Percentiles rank a stretch among this genome's conserved stretches.
Evolutionary conservation across 1,140 invertebrate genomes (phyloP).

Genomic region (Heliconius congener): DNA sequence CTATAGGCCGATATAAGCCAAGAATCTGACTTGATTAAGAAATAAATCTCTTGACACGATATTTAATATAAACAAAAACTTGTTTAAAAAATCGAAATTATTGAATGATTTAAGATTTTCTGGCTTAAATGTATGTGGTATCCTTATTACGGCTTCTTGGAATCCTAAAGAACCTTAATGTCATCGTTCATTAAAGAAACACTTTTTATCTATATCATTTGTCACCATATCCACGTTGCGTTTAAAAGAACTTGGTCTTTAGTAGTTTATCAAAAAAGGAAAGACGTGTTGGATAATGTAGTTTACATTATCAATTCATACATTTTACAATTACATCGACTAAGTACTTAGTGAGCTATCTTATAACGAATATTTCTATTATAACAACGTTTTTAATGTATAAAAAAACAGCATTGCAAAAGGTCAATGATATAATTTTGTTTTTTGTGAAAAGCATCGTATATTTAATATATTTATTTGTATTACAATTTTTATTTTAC

Average conservation of each 20-base stretch:
- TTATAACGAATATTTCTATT: too few relatives aligned
- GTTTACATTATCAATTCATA: not conserved
- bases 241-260: not conserved
- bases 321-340: too few relatives aligned
- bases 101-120: not conserved
- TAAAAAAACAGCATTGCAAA: too few relatives aligned
- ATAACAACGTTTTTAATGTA: too few relatives aligned
- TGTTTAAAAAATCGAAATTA: not conserved
- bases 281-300: not conserved
- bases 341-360: too few relatives aligned
- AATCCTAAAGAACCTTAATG: not conserved
- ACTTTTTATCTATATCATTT: slow-evolving; percentile 32
- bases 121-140: not conserved
- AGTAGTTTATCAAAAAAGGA: not conserved
- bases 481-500: too few relatives aligned
- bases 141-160: not conserved
- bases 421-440: too few relatives aligned
- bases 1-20: not conserved
- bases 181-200: not conserved
- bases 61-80: too few relatives aligned
- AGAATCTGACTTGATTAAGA: too few relatives aligned
- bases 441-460: too few relatives aligned
- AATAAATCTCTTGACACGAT: too few relatives aligned
- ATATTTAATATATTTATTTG: too few relatives aligned
- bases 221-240: slow-evolving; percentile 13